phyloP scores from a whole-genome alignment of 2,888 invertebrate genomes.

The Tiliacea aurago region DNA sequence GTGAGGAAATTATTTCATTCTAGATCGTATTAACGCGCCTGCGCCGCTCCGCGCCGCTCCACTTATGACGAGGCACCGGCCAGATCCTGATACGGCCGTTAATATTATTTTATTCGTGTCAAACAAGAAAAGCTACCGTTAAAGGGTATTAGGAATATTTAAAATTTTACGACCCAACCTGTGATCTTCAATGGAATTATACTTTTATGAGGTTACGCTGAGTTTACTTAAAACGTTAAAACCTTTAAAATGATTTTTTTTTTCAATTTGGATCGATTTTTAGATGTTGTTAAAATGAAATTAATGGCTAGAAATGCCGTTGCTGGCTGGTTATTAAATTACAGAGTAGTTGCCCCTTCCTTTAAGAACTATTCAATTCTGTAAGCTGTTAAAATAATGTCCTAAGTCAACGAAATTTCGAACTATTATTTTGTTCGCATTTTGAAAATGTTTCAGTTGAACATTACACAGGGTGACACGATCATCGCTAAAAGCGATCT shows the following conservation, averaged over 20 bases:
- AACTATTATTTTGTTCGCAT: neutral
- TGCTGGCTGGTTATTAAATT: slow-evolving; percentile 47
- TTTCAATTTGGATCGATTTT: slow-evolving; percentile 62
- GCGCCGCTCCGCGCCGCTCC: slow-evolving; percentile 25
- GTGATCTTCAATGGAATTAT: slow-evolving; percentile 65
- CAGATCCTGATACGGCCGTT: slow-evolving; percentile 68
- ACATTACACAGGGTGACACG: no score
- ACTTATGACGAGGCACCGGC: slow-evolving; percentile 58
- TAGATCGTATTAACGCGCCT: slow-evolving; percentile 74
- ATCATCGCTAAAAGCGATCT: no score
- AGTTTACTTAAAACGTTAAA: slow-evolving; percentile 66
- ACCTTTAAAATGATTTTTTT: slow-evolving; percentile 55
- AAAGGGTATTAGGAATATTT: slow-evolving; percentile 65
- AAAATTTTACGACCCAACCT: slow-evolving; percentile 58
- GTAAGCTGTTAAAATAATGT: neutral
- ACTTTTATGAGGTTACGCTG: slow-evolving; percentile 61
- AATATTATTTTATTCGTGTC: slow-evolving; percentile 74
- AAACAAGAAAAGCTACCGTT: slow-evolving; percentile 70
- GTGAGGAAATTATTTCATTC: slow-evolving; percentile 88
- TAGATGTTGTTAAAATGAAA: slow-evolving; percentile 39
- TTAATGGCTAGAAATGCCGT: slow-evolving; percentile 29
- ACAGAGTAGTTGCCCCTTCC: neutral
- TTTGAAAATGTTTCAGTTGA: slow-evolving; percentile 13
- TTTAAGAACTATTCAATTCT: slow-evolving; percentile 16
- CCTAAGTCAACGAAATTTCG: neutral